Percentiles rank a stretch among this genome's conserved stretches.
These are phyloP conservation scores for Rana temporaria DNA, from an alignment of 2,113 vertebrate species.

Conservation along the genomic window DNA sequence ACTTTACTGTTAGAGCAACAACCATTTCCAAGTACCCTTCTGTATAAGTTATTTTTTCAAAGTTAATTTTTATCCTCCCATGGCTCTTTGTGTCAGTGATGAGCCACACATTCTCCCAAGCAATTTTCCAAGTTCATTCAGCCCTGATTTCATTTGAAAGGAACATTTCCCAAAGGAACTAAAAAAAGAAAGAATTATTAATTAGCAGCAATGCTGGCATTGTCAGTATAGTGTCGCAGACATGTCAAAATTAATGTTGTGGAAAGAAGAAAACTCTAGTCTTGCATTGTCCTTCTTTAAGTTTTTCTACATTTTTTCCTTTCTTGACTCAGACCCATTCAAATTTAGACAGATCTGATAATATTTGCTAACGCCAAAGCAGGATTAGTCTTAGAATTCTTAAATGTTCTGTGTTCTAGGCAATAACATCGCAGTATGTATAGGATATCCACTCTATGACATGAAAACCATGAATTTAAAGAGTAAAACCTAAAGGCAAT, in stretches of 20 bases:
- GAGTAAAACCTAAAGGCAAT: too few relatives aligned
- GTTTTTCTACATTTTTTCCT: neutral
- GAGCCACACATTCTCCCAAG: constrained; percentile 20
- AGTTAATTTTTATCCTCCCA: constrained; percentile 22
- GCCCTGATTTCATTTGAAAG: constrained; percentile 40
- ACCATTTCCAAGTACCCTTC: constrained; percentile 36
- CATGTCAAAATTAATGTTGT: constrained; percentile 45
- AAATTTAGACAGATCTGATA: too few relatives aligned
- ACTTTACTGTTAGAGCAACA: constrained; percentile 13
- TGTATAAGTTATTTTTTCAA: constrained; percentile 34
- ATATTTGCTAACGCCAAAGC: neutral
- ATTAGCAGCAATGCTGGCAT: constrained; percentile 23
- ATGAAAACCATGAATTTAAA: too few relatives aligned
- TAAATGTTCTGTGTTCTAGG: neutral
- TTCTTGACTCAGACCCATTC: too few relatives aligned
- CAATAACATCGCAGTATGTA: neutral
- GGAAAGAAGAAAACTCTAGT: constrained; percentile 3
- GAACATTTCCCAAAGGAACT: constrained; percentile 33
- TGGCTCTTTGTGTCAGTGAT: constrained; percentile 30
- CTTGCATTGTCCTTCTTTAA: neutral
- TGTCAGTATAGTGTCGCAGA: constrained; percentile 17
- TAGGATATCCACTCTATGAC: neutral
- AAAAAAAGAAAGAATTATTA: constrained; percentile 48
- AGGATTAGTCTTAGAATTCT: too few relatives aligned
- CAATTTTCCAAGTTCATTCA: constrained; percentile 30